Evolutionary conservation across 2,888 invertebrate genomes (phyloP).

Genomic region (Apodemia duryi): DNA sequence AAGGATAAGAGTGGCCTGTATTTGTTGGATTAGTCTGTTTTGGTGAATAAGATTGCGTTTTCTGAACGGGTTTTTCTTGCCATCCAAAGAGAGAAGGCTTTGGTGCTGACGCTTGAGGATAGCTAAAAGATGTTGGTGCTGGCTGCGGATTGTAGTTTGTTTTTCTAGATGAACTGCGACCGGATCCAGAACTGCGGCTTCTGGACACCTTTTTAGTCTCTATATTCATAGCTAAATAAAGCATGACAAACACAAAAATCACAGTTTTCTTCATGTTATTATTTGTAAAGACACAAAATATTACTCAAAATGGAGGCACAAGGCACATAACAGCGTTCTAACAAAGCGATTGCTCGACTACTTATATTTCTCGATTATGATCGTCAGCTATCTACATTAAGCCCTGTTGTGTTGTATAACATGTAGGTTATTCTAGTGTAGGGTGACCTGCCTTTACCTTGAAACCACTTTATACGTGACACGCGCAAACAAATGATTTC

Average conservation of each 20-base stretch:
- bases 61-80: constrained; percentile 59
- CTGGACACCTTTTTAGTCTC: constrained; percentile 56
- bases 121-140: constrained; percentile 61
- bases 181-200: constrained; percentile 58
- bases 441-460: constrained; percentile 30
- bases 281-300: background rate
- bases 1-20: constrained; percentile 59
- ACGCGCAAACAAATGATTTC: constrained; percentile 40
- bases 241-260: constrained; percentile 15
- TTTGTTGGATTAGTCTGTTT: constrained; percentile 47
- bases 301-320: background rate
- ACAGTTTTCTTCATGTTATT: constrained; percentile 11
- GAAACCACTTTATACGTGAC: constrained; percentile 34
- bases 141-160: constrained; percentile 55
- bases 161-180: constrained; percentile 53
- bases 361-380: constrained; percentile 55
- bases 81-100: constrained; percentile 60
- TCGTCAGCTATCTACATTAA: constrained; percentile 44
- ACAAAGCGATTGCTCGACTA: constrained; percentile 40
- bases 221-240: constrained; percentile 37
- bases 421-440: constrained; percentile 28
- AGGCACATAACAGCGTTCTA: constrained; percentile 28
- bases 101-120: constrained; percentile 49
- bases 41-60: constrained; percentile 44
- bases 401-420: constrained; percentile 44